Conservation (phyloP, 2,888 invertebrate species). For the Tiliacea citrago region DNA sequence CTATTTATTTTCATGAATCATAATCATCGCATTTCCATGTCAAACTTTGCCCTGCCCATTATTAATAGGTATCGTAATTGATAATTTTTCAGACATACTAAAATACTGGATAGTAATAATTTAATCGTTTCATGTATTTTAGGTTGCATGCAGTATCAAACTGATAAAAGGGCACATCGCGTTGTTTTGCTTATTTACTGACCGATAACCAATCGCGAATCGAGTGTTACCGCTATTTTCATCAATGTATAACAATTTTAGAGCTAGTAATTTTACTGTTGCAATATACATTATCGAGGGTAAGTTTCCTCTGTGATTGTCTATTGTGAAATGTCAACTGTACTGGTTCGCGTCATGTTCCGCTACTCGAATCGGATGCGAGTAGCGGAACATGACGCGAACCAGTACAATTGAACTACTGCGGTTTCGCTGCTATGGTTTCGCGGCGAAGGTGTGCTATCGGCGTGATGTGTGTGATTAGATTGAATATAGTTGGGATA, state of each 20-base stretch:
- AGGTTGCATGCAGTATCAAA: constrained; percentile 18
- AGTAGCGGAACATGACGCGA: no score
- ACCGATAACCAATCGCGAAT: constrained; percentile 12
- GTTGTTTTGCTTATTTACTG: constrained; percentile 48
- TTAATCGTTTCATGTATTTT: constrained; percentile 15
- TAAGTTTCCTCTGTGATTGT: background rate
- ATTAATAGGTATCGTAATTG: background rate
- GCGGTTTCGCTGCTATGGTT: no score
- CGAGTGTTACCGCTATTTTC: background rate
- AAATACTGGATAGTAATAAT: background rate
- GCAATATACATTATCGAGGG: background rate
- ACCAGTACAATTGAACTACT: no score
- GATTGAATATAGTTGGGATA: background rate
- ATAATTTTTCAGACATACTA: background rate
- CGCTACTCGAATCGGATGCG: no score
- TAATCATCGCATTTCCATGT: background rate
- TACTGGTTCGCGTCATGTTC: no score
- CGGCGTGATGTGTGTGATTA: constrained; percentile 2
- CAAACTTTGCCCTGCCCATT: background rate
- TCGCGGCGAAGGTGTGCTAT: no score
- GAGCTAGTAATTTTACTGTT: background rate
- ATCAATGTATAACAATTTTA: constrained; percentile 25
- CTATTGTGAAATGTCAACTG: constrained; percentile 8
- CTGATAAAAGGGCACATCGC: constrained; percentile 19
- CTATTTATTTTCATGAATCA: background rate